These are phyloP conservation scores for Scaptomyza graminum DNA, from an alignment of 1,140 invertebrate genomes.

Conservation along the genomic window DNA sequence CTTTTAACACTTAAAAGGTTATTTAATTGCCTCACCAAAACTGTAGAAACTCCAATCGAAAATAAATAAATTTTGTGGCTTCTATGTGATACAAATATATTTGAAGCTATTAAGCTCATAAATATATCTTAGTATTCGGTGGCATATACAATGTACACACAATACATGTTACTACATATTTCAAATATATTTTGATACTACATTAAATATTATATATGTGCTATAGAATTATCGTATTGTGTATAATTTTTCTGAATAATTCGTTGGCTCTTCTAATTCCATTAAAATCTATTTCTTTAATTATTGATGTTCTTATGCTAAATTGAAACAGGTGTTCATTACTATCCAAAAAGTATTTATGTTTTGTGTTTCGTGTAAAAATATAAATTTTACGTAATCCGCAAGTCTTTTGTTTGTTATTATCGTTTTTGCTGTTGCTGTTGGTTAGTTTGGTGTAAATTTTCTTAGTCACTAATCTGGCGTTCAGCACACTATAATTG, in stretches of 20 bases:
- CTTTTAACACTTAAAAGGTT: too few species aligned
- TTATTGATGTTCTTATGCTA: slow-evolving; percentile 15
- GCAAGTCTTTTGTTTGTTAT: slow-evolving; percentile 70
- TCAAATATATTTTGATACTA: slow-evolving; percentile 29
- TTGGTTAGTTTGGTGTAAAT: slow-evolving; percentile 16
- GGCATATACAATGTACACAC: slow-evolving; percentile 50
- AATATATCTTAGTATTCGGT: slow-evolving; percentile 68
- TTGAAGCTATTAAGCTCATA: slow-evolving; percentile 50
- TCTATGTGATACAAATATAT: slow-evolving; percentile 10
- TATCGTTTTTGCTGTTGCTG: slow-evolving; percentile 32
- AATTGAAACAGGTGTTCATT: slow-evolving; percentile 3
- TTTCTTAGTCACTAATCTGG: slow-evolving; percentile 22
- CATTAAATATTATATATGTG: slow-evolving; percentile 26
- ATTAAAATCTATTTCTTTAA: not conserved
- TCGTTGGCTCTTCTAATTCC: slow-evolving; percentile 40
- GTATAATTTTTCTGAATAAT: slow-evolving; percentile 33
- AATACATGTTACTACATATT: slow-evolving; percentile 47
- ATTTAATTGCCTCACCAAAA: not conserved
- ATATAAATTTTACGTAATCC: slow-evolving; percentile 47
- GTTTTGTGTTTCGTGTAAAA: slow-evolving; percentile 55
- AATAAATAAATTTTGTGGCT: not conserved
- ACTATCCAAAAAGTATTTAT: slow-evolving; percentile 31
- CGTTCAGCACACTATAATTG: slow-evolving; percentile 20
- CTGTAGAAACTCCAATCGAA: not conserved
- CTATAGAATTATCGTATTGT: slow-evolving; percentile 11